phyloP scores from a whole-genome alignment of 1,140 invertebrate species.

The Drosophila suzukii region DNA sequence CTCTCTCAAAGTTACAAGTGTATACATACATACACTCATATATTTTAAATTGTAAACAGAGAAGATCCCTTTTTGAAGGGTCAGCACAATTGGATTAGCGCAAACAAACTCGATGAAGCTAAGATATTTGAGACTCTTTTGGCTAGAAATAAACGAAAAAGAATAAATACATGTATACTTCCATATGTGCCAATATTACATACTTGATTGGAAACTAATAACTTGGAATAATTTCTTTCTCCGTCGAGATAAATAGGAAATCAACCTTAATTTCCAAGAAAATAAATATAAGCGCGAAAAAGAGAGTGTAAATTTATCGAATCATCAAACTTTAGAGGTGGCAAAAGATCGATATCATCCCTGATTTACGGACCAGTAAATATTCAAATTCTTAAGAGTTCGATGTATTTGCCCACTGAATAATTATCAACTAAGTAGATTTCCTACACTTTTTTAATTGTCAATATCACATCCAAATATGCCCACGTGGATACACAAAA shows the following conservation, averaged over 20 bases:
- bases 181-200: not conserved
- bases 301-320: not conserved
- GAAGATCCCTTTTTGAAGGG: constrained; percentile 1
- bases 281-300: not conserved
- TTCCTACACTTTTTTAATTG: no score
- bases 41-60: constrained; percentile 6
- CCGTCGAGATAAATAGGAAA: no score
- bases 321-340: not conserved
- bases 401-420: no score
- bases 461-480: not conserved
- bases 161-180: not conserved
- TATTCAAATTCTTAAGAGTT: not conserved
- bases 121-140: not conserved
- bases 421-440: not conserved
- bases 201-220: not conserved
- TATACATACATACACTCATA: not conserved
- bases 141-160: not conserved
- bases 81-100: constrained; percentile 2
- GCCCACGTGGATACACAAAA: not conserved
- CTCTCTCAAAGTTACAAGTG: not conserved
- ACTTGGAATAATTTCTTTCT: no score
- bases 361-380: not conserved
- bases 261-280: no score
- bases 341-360: not conserved
- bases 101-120: not conserved